Evolutionary conservation across 2,113 vertebrate species (phyloP), one percentile per base, ranked within the genome.

Genomic region (Embiotoca jacksoni): DNA sequence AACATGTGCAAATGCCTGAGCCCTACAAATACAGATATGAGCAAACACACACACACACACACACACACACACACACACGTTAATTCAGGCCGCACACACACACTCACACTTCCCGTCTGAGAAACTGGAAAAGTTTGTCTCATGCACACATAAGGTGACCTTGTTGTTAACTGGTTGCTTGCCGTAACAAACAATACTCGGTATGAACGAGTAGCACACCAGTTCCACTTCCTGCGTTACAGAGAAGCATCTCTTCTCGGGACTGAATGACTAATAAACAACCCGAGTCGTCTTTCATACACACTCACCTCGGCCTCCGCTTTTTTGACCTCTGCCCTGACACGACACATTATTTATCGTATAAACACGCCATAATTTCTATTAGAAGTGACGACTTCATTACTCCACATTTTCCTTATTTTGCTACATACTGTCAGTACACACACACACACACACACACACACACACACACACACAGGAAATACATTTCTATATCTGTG

Each of bases 101-200:
- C 31, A n/a, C 16, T 44, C 23, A 66, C 30, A 49, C 37, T 60
- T 67, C 35, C 30, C 50, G 46, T 81, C 65, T 16, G 11, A 39
- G 8, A 66, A 35, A 59, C 30, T 74, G 60, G 55, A 81, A 79
- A 86, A 81, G 72, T 80, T 83, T 4, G 15, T 71, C 58, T 4
- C 50, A 35, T 23, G 23, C 62, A 69, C 41, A 72, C 60, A 83
- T 60, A 77, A 58, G 67, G 61, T 90, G 88, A 92, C 87, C 87
- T 71, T 82, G 74, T 66, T 61, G 60, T 83, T 80, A 88, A 86
- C 75, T 36, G 46, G 74, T 80, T 73, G 54, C 59, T 76, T 56
- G 55, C 60, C 36, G 56, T 39, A 23, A 76, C 52, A 72, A 62
- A 70, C 44, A 36, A 59, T 59, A 68, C 57, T 52, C 10, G 66